Percentiles rank a stretch among this genome's conserved stretches.
These are phyloP conservation scores for Temnothorax ravouxi DNA, from an alignment of 2,888 invertebrate species.

Conservation along the genomic window DNA sequence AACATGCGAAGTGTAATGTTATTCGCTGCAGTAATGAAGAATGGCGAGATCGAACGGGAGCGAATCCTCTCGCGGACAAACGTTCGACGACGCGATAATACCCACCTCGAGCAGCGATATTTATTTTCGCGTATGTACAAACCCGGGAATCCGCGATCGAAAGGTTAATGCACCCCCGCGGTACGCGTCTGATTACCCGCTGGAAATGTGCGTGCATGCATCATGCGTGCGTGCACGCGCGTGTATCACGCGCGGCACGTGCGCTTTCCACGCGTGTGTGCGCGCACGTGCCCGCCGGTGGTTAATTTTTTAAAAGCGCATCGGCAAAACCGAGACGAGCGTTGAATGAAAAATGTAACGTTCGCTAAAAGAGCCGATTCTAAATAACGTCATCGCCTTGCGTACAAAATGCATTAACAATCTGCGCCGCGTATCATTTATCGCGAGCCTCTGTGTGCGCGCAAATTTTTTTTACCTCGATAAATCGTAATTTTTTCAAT, in stretches of 20 bases:
- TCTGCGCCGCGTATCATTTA: not conserved
- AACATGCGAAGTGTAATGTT: too few species aligned
- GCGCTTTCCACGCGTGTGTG: conserved; percentile 71
- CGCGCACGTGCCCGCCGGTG: conserved; percentile 57
- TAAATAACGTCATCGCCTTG: conserved; percentile 27
- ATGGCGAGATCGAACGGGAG: not conserved
- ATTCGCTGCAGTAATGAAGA: not conserved
- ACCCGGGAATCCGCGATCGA: conserved; percentile 71
- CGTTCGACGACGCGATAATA: conserved; percentile 64
- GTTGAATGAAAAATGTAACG: conserved; percentile 41
- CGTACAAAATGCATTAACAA: conserved; percentile 18
- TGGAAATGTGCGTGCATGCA: conserved; percentile 72
- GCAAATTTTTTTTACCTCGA: conserved; percentile 13
- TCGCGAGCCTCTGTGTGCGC: not conserved
- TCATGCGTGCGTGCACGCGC: conserved; percentile 58
- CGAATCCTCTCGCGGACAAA: not conserved
- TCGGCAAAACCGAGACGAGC: conserved; percentile 32
- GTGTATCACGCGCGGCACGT: conserved; percentile 66
- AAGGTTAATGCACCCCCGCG: conserved; percentile 74
- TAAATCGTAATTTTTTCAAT: not conserved
- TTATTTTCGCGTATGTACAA: conserved; percentile 70
- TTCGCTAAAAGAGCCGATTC: not conserved
- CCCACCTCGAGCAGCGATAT: conserved; percentile 52
- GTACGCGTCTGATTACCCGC: conserved; percentile 71
- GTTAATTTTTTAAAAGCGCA: conserved; percentile 70